A percentile compares a stretch with the other conserved stretches of the same genome.
Conservation (phyloP, 2,888 invertebrate species). For the Limnephilus rhombicus region DNA sequence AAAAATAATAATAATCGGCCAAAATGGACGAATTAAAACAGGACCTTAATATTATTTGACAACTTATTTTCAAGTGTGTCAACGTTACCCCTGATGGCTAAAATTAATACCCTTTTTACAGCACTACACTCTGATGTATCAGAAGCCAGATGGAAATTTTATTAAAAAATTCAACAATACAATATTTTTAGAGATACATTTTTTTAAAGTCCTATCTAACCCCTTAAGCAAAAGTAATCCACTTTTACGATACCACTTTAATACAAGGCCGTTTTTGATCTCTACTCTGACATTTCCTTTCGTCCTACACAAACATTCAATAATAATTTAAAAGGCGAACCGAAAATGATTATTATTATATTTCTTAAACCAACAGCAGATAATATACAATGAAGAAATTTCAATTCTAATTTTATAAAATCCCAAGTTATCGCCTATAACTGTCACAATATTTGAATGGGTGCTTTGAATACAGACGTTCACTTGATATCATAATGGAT, state of each 20-base stretch:
- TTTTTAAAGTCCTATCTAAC: not conserved
- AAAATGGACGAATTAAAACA: too few species aligned
- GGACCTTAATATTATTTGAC: too few species aligned
- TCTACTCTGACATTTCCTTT: not conserved
- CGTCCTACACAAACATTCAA: not conserved
- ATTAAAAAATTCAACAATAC: not conserved
- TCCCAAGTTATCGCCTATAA: not conserved
- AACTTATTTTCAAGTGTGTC: too few species aligned
- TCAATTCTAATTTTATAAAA: not conserved
- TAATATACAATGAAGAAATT: not conserved
- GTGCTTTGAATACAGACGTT: not conserved
- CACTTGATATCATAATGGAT: not conserved
- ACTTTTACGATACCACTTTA: not conserved
- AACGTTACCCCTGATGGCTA: too few species aligned
- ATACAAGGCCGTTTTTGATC: not conserved
- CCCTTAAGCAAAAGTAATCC: not conserved
- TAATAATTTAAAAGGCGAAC: not conserved
- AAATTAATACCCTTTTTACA: too few species aligned
- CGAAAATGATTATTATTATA: not conserved
- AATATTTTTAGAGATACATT: not conserved
- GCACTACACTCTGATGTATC: not conserved
- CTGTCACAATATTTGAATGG: not conserved
- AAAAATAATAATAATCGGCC: too few species aligned
- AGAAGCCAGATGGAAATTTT: not conserved
- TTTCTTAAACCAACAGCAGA: not conserved